These are phyloP conservation scores for Pseudomyrmex pallidus DNA, from an alignment of 1,140 invertebrate genomes.

Conservation along the genomic window DNA sequence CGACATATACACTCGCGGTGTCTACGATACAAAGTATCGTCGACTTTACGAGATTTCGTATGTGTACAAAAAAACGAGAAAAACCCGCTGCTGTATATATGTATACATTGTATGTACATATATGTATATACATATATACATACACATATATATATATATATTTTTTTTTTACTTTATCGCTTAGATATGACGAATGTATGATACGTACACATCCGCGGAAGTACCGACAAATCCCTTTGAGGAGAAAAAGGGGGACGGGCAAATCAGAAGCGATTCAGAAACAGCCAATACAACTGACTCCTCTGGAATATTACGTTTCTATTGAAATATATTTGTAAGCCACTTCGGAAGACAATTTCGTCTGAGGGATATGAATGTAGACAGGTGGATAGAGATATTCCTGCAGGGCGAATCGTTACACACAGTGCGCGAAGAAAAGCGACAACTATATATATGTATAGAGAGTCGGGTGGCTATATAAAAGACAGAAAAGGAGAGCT, in stretches of 20 bases:
- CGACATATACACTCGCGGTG: slow-evolving; percentile 15
- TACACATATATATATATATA: background rate
- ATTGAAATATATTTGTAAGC: slow-evolving; percentile 77
- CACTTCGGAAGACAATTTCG: slow-evolving; percentile 76
- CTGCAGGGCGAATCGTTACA: slow-evolving; percentile 67
- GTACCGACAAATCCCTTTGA: slow-evolving; percentile 68
- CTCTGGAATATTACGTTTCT: slow-evolving; percentile 69
- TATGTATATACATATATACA: no score
- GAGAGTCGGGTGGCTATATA: slow-evolving; percentile 50
- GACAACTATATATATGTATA: slow-evolving; percentile 59
- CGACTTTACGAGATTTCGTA: slow-evolving; percentile 47
- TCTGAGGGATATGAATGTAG: slow-evolving; percentile 58
- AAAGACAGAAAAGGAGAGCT: slow-evolving; percentile 46
- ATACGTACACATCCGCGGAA: slow-evolving; percentile 49
- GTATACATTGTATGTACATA: no score
- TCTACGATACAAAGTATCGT: slow-evolving; percentile 44
- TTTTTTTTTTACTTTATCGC: slow-evolving; percentile 54
- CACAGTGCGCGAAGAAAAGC: slow-evolving; percentile 36
- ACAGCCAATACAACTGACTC: slow-evolving; percentile 62
- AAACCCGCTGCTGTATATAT: no score
- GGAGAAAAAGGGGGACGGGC: slow-evolving; percentile 31
- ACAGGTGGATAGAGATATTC: slow-evolving; percentile 70
- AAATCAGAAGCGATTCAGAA: slow-evolving; percentile 63
- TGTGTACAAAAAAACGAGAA: slow-evolving; percentile 5
- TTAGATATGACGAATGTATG: slow-evolving; percentile 54